Base-by-base conservation (phyloP, 2,797 vertebrate genomes). In the Xiphophorus birchmanni region DNA sequence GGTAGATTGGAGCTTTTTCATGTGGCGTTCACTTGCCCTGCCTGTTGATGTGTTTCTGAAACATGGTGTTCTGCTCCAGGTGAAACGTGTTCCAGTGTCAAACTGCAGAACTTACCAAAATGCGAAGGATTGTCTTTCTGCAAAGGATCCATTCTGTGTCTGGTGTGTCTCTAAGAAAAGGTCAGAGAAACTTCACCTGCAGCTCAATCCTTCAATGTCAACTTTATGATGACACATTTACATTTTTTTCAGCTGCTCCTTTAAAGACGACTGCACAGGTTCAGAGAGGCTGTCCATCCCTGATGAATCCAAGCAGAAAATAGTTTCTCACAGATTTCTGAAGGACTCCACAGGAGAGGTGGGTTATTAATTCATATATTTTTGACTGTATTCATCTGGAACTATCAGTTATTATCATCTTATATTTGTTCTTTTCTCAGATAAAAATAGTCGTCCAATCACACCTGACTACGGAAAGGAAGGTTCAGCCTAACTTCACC, bases 141-240 rank as follows among this genome's bases (percentile, higher is more conserved):
- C 94, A 29, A 82, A 86, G 83, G 95, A 96, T 84, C 95, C 95
- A 2, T 29, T 82, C 82, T 96, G 96, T 56, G 94, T 93, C 23
- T 96, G 95, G 95, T 96, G 96, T 60, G 1, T 52, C 7, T 65
- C 85, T 40, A 1, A 18, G 10, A 35, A 0, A 21, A 91, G 87
- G 95, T 95, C 21, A 78, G 92, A 11, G 29, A 47, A 75, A 44
- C 45, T 9, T 15, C 52, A 42, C 4, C 56, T 6, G 60, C 40
- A 5, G 26, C 0, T 0, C 15, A 82, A 0, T 5, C 10, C 58
- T 73, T 67, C 29, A 67, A 32, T 1, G 12, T 8, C 2, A 71
- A 73, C 32, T 7, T 12, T 4, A 0, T 45, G 21, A 4, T 76
- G 47, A 80, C 6, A 2, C 13, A 0, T 15, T 77, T 52, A 21